These are phyloP conservation scores for Darevskia nairensis DNA, from an alignment of 2,797 vertebrate species.

Conservation along the genomic window DNA sequence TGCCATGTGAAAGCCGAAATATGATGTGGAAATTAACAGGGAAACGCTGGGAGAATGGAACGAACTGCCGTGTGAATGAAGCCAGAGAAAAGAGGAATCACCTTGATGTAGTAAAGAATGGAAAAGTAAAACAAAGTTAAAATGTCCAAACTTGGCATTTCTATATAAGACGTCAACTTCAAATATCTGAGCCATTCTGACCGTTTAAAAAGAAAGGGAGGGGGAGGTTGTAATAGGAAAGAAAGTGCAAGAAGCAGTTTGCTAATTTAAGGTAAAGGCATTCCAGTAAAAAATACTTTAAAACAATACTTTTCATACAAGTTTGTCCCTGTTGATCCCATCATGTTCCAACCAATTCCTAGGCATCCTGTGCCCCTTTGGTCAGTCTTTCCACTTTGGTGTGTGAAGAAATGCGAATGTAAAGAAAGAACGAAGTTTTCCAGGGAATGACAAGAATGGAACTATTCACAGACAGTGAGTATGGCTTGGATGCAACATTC, in stretches of 20 bases:
- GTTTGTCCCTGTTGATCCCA: constrained; percentile 81
- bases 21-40: not conserved
- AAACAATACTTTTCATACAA: constrained; percentile 82
- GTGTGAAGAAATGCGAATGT: constrained; percentile 70
- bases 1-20: no score
- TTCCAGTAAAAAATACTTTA: constrained; percentile 72
- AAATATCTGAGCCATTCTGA: constrained; percentile 67
- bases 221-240: constrained; percentile 60
- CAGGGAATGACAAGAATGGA: constrained; percentile 60
- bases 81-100: not conserved
- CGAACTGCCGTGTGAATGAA: no score
- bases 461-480: constrained; percentile 48
- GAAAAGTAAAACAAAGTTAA: constrained; percentile 50
- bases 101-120: constrained; percentile 38
- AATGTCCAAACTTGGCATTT: constrained; percentile 53
- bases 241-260: constrained; percentile 74
- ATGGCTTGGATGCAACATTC: constrained; percentile 32
- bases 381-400: constrained; percentile 79
- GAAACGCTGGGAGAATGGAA: no score
- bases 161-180: constrained; percentile 52
- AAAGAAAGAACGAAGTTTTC: constrained; percentile 65
- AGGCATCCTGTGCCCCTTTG: constrained; percentile 91
- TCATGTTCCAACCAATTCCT: constrained; percentile 84
- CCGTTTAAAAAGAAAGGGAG: constrained; percentile 25
- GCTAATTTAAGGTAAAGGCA: constrained; percentile 62